Percentiles rank a stretch among this genome's conserved stretches.
phyloP scores from a whole-genome alignment of 37 sponge, comb jelly and placozoan genomes.

The Dysidea cf. avara region DNA sequence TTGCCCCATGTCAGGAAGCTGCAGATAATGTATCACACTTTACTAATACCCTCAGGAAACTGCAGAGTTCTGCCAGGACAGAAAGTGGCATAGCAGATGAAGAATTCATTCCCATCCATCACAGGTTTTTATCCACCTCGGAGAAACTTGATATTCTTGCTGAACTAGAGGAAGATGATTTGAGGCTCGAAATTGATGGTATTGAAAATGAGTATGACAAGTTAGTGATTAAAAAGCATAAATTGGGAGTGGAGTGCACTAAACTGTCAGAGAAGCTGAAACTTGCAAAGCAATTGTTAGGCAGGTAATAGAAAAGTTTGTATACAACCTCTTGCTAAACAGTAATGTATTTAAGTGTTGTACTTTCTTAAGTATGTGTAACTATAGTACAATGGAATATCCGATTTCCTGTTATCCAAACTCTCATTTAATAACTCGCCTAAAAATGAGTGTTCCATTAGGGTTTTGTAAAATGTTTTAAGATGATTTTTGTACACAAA shows the following conservation, averaged over 20 bases:
- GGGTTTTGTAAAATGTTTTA: too few relatives aligned
- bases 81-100: neutral
- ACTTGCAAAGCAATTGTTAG: constrained; percentile 57
- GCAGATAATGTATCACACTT: constrained; percentile 15
- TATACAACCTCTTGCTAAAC: too few relatives aligned
- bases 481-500: too few relatives aligned
- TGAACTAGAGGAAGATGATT: neutral
- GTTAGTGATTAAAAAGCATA: constrained; percentile 76
- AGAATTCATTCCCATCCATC: neutral
- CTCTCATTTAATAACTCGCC: too few relatives aligned
- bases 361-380: too few relatives aligned
- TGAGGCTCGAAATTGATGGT: constrained; percentile 30
- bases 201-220: constrained; percentile 61
- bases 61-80: neutral
- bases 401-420: too few relatives aligned
- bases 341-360: too few relatives aligned
- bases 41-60: constrained; percentile 1
- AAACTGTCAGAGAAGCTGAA: constrained; percentile 67
- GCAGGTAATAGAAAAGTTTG: constrained; percentile 19
- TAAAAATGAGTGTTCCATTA: too few relatives aligned
- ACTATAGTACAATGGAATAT: too few relatives aligned
- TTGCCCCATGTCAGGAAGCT: constrained; percentile 38
- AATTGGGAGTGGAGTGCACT: constrained; percentile 49
- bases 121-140: neutral
- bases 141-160: neutral